Percentiles rank a stretch among this genome's conserved stretches.
Conservation (phyloP, 1,140 invertebrate species). For the Heliconius eleuchia region DNA sequence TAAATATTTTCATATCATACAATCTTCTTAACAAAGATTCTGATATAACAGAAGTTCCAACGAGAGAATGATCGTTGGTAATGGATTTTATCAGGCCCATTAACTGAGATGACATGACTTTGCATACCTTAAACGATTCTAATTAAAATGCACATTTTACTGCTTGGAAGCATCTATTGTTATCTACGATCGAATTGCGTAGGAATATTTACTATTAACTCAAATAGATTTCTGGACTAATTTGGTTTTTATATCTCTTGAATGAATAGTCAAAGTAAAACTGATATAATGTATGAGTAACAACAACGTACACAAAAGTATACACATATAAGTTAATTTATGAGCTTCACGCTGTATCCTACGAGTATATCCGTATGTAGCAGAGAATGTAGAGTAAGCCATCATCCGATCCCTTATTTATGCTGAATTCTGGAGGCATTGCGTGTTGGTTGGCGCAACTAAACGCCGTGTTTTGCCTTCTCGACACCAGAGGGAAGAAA, state of each 20-base stretch:
- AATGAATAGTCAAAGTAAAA: background rate
- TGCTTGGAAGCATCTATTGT: slow-evolving; percentile 50
- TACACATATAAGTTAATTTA: no score
- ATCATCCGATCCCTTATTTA: no score
- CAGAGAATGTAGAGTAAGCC: no score
- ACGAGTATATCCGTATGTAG: no score
- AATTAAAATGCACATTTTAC: slow-evolving; percentile 69
- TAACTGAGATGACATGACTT: slow-evolving; percentile 54
- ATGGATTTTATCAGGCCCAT: slow-evolving; percentile 55
- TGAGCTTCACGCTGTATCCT: no score
- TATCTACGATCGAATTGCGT: slow-evolving; percentile 45
- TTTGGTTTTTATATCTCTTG: background rate
- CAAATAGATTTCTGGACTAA: slow-evolving; percentile 5
- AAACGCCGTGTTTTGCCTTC: no score
- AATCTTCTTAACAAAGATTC: slow-evolving; percentile 7
- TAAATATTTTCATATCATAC: background rate
- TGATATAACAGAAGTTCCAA: slow-evolving; percentile 9
- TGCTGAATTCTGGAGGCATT: no score
- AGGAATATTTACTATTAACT: slow-evolving; percentile 21
- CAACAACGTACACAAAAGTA: background rate
- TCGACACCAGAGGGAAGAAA: no score
- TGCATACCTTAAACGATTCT: slow-evolving; percentile 52
- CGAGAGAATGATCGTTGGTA: slow-evolving; percentile 46
- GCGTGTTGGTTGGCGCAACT: no score
- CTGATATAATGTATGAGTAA: background rate